Conservation (phyloP, 2,888 invertebrate species). For the Copidosoma aretas region DNA sequence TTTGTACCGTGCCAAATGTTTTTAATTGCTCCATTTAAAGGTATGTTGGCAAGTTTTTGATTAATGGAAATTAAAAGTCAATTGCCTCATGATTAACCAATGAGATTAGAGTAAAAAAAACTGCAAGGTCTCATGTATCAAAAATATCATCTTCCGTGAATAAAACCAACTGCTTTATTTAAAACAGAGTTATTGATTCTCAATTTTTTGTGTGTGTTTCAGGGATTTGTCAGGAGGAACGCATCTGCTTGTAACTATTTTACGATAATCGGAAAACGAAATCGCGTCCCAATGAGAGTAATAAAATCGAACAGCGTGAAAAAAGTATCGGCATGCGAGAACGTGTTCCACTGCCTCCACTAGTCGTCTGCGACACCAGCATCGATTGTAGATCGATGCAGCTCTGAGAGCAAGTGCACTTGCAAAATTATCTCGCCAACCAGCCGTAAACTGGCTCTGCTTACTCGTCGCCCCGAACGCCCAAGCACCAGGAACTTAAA, state of each 20-base stretch:
- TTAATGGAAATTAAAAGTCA: not conserved
- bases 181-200: constrained; percentile 35
- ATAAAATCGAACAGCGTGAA: not conserved
- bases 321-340: not conserved
- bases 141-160: not conserved
- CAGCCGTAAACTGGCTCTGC: not conserved
- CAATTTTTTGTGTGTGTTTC: constrained; percentile 40
- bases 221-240: constrained; percentile 21
- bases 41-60: too few relatives aligned
- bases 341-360: not conserved
- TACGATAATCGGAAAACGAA: not conserved
- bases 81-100: not conserved
- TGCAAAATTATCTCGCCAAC: not conserved
- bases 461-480: not conserved
- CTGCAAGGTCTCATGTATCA: constrained; percentile 13
- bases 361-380: not conserved
- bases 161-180: constrained; percentile 37
- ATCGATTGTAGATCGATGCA: not conserved
- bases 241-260: not conserved
- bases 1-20: constrained; percentile 9
- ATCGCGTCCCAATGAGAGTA: not conserved
- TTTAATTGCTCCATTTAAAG: too few relatives aligned
- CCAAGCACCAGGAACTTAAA: constrained; percentile 32
- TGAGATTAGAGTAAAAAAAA: not conserved
- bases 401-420: not conserved